Base-by-base conservation (phyloP, 2,113 vertebrate species). In the Aramus guarauna region DNA sequence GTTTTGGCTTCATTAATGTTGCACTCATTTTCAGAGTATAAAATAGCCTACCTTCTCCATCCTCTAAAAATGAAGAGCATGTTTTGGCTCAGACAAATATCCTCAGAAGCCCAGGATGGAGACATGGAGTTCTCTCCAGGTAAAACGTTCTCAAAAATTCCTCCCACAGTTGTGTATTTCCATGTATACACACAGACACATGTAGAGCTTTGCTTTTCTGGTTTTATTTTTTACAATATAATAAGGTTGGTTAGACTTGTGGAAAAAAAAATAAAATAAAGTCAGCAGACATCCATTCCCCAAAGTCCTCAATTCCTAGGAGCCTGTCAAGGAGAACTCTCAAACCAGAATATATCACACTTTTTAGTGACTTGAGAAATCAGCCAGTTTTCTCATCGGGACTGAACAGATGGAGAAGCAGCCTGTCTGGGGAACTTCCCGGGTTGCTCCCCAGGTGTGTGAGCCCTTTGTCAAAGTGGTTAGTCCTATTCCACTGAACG, bases 401-500 rank as follows among this genome's bases (percentile, higher is more conserved):
- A 60, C 73, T 22, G 84, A 95, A 52, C 90, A 96, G 83, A 92
- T 59, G 91, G 93, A 92, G 87, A 18, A 72, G 30, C 64, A 89
- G 47, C 27, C 43, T 67, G 64, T 41, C 9, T 63, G 41, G 59
- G 82, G 88, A 95, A 32, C 34, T 86, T 86, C 88, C 60, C 0
- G 3, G 59, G 34, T 53, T 86, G 23, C 39, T 86, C 75, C 72
- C 72, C 22, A 29, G 58, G 37, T 92, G 73, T 56, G 59, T 13
- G 47, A 93, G 52, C 56, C 77, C 52, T 84, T 81, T 91, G 52
- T 96, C 84, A 90, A 63, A 85, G 19, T 36, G 68, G 71, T 84
- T 89, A 71, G 74, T 95, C 43, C 52, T 59, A 1, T 22, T 12
- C 6, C 34, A 26, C 60, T 68, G 58, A 92, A 55, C 1, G 9